Percentiles rank a stretch among this genome's conserved stretches.
Evolutionary conservation across 2,797 vertebrate species (phyloP).

Genomic region (Gadopsis marmoratus): DNA sequence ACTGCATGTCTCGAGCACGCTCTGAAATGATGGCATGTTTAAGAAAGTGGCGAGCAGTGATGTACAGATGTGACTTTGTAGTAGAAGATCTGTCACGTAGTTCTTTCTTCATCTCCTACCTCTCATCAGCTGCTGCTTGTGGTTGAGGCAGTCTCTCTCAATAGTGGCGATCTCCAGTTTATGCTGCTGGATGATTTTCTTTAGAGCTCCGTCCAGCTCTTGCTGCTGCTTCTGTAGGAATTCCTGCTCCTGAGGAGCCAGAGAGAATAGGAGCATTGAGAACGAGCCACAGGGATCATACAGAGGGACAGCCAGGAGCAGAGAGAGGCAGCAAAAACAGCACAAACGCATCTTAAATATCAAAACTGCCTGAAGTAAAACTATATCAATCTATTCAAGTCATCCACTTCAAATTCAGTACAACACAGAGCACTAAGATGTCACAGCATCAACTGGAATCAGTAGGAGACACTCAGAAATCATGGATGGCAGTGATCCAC

Average conservation of each 20-base stretch:
- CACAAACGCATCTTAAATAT: constrained; percentile 14
- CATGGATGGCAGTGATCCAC: constrained; percentile 75
- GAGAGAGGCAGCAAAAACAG: constrained; percentile 18
- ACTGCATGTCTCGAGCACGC: not conserved
- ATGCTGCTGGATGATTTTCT: constrained; percentile 99
- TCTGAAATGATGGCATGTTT: not conserved
- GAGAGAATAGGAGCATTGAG: constrained; percentile 43
- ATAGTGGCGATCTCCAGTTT: constrained; percentile 97
- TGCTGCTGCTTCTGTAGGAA: constrained; percentile 98
- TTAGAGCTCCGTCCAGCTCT: constrained; percentile 95
- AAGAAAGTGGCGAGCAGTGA: not conserved
- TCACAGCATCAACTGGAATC: constrained; percentile 66
- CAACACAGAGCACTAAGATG: constrained; percentile 62
- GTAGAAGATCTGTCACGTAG: not conserved
- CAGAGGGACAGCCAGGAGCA: constrained; percentile 51
- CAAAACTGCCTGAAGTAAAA: constrained; percentile 36
- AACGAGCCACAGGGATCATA: not conserved
- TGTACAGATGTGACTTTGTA: not conserved
- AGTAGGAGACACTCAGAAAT: constrained; percentile 70
- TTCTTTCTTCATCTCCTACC: constrained; percentile 78
- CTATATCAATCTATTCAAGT: constrained; percentile 36
- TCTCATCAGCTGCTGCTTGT: constrained; percentile 99
- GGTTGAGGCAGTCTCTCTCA: constrained; percentile 96
- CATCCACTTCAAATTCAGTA: constrained; percentile 56
- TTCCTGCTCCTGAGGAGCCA: constrained; percentile 92